Evolutionary conservation across 2,888 invertebrate species (phyloP), one percentile per base, ranked within the genome.

Genomic region (Pseudococcus longispinus): DNA sequence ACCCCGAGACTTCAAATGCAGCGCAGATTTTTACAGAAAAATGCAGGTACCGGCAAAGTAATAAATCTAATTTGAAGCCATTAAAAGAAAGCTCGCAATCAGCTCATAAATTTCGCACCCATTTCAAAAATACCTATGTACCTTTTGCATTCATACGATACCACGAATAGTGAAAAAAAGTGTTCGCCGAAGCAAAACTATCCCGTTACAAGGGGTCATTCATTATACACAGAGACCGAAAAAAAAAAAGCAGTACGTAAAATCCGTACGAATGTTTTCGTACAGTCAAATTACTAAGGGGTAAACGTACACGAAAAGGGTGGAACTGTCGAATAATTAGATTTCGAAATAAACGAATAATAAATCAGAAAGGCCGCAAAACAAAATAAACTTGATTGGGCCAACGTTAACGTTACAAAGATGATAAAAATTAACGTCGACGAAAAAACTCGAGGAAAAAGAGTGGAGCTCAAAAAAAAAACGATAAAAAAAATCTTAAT

Each of bases 271-370:
- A 26, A 65, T 65, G 65, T 65, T 65, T 65, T 65, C 65, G 26
- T 65, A 26, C 65, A 65, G 65, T 26, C 26, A 65, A 65, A 65
- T 26, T 65, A 65, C 65, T n/a, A 32, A 74, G 37, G 37, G 37
- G 74, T 74, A 74, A 74, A 32, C 18, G 65, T 74, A 74, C 74
- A 74, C 74, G 74, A 74, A 74, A 74, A 74, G 74, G 74, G 74
- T 74, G 74, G 74, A 74, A 74, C 74, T 74, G 74, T 29, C 74
- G 74, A 74, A 74, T 74, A 74, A 74, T 74, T 74, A 74, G 74
- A 74, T 74, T 74, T 74, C 37, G 74, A 74, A 74, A 74, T 74
- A 74, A 74, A 74, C 74, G 74, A 74, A 74, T 74, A 74, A 74
- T 74, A 74, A 74, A 74, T 74, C 74, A 74, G 74, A 74, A 37